Evolutionary conservation across 2,888 invertebrate genomes (phyloP).

Genomic region (Xiphydria camelus): DNA sequence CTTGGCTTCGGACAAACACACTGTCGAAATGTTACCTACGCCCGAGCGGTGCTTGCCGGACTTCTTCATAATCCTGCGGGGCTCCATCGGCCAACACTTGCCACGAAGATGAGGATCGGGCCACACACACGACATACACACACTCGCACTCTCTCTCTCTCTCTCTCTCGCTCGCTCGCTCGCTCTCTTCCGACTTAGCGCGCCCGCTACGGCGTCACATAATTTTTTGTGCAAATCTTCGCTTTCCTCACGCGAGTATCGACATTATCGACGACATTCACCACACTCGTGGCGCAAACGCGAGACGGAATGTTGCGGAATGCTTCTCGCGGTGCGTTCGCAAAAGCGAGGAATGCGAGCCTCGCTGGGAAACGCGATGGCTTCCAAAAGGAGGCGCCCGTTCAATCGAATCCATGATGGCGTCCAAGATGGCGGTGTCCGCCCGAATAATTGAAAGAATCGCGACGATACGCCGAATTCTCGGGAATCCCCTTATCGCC

Average conservation of each 20-base stretch:
- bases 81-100: neutral
- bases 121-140: conserved; percentile 8
- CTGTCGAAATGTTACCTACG: conserved; percentile 47
- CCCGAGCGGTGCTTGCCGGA: conserved; percentile 43
- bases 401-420: no score
- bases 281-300: conserved; percentile 43
- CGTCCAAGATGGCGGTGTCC: no score
- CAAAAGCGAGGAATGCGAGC: no score
- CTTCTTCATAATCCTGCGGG: conserved; percentile 39
- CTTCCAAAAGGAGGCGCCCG: no score
- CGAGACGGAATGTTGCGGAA: no score
- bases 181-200: conserved; percentile 5
- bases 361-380: no score
- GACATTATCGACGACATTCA: conserved; percentile 44
- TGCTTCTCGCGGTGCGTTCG: no score
- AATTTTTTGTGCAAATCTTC: conserved; percentile 22
- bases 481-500: no score
- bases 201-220: conserved; percentile 19
- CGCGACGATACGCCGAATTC: no score
- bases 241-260: conserved; percentile 33
- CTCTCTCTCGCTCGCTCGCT: neutral
- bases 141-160: conserved; percentile 4
- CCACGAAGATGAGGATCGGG: neutral
- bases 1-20: conserved; percentile 45
- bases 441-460: no score